Evolutionary conservation across 64 coral and sea anemone genomes (phyloP).

Genomic region (Montipora capricornis): DNA sequence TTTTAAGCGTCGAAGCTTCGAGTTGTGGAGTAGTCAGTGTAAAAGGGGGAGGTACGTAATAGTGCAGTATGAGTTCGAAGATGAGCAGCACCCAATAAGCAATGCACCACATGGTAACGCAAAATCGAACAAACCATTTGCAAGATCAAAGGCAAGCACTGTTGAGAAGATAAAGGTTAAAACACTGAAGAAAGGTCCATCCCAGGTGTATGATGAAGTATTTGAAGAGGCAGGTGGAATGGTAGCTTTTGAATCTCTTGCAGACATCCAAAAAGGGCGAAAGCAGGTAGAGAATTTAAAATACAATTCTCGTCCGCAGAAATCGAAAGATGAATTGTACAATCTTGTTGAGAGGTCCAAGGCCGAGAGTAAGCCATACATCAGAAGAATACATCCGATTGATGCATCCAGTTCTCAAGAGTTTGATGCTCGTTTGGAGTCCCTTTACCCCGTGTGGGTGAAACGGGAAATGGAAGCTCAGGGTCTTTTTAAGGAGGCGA

Average conservation of each 20-base stretch:
- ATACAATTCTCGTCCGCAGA: neutral
- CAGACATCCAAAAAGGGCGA: neutral
- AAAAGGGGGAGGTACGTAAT: neutral
- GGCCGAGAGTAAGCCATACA: neutral
- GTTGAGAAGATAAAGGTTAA: neutral
- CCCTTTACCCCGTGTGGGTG: neutral
- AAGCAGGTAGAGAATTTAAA: neutral
- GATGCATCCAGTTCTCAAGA: neutral
- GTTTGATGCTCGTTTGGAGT: conserved; percentile 17
- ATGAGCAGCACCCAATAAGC: neutral
- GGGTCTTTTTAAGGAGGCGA: neutral
- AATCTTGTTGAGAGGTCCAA: neutral
- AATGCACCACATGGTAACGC: neutral
- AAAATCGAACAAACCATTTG: neutral
- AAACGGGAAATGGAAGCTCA: conserved; percentile 12
- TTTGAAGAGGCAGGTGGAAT: conserved; percentile 20
- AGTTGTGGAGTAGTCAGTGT: neutral
- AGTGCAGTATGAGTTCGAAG: neutral
- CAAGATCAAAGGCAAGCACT: neutral
- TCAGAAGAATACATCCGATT: neutral
- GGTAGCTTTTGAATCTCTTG: neutral
- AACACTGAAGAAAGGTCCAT: neutral
- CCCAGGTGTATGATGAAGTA: neutral
- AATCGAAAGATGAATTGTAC: neutral
- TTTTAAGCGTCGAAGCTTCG: neutral